Evolutionary conservation across 2,797 vertebrate species (phyloP), one percentile per base, ranked within the genome.

Genomic region (Natrix natrix): DNA sequence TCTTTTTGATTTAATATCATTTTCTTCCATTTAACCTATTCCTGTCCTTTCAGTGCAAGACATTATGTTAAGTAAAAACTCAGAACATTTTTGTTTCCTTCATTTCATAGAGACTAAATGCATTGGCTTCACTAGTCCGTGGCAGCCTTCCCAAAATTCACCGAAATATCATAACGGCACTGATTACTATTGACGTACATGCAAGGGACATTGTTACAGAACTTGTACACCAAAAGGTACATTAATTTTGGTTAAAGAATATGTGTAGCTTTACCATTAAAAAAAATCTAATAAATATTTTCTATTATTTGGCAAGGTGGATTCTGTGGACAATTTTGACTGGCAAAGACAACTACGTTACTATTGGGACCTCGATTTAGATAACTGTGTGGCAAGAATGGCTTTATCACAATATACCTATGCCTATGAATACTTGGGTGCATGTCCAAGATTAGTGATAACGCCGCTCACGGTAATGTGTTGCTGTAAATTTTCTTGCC

Each of bases 271-370:
- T n/a, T 91, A 8, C 86, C 24, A 0, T 52, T 63, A 54, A 28
- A 32, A 92, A 61, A 4, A 7, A n/a, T 86, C 37, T 92, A 74
- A 94, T 74, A 52, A 43, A 3, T 3, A 12, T 4, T 87, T 89
- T 87, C 10, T 54, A 0, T 91, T 93, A 43, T 86, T 91, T 89
- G 43, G 12, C 93, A 90, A 99, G 98, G 98, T 99, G 91, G 96
- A 98, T 92, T 95, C 95, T 24, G 96, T 96, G 52, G 95, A 97
- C 61, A 98, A 97, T 96, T 99, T 99, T 96, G 98, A 99, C 88
- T 99, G 98, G 98, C 98, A 99, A 96, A 97, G 98, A 94, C 98
- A 99, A 91, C 96, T 99, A 69, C 98, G 98, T 28, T 99, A 99
- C 94, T 98, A 98, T 78, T 99, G 98, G 99, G 98, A 99, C 87